A percentile compares a stretch with the other conserved stretches of the same genome.
phyloP scores from a whole-genome alignment of 2,113 vertebrate species.

The cattle (Bos taurus) region ARS-UCD2.0 NC_037342.1:38197001-38197500 shows the following conservation, averaged over 20 bases:
- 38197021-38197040: not conserved
- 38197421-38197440: not conserved
- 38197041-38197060: not conserved
- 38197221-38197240: not conserved
- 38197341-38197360: not conserved
- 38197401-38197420: not conserved
- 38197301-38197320: not conserved
- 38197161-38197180: not conserved
- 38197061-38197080: not conserved
- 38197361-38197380: not conserved
- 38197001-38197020: not conserved
- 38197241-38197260: not conserved
- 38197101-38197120: not conserved
- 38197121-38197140: not conserved
- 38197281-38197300: not conserved
- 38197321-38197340: not conserved
- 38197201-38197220: not conserved
- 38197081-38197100: not conserved
- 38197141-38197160: not conserved
- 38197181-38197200: not conserved
- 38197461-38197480: not conserved
- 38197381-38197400: conserved; percentile 22
- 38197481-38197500: not conserved
- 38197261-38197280: not conserved
- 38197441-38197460: not conserved